These are phyloP conservation scores for Ectropis crepuscularia DNA, from an alignment of 2,888 invertebrate genomes.

Conservation along the genomic window DNA sequence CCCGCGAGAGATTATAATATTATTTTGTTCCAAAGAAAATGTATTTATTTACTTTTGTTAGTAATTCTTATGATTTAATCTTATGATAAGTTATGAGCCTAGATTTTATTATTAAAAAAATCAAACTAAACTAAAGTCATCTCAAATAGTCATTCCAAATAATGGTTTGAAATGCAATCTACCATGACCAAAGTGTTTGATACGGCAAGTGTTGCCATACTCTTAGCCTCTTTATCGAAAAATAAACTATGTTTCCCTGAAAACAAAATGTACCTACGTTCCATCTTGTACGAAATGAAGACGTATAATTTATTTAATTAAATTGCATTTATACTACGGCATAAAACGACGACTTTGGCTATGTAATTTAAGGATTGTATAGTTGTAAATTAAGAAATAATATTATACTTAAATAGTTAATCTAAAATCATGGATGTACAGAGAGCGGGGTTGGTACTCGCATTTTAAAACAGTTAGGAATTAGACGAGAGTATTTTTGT, in stretches of 20 bases:
- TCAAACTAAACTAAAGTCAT: not conserved
- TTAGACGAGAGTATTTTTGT: slow-evolving; percentile 24
- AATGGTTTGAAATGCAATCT: not conserved
- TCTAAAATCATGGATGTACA: slow-evolving; percentile 43
- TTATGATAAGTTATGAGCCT: not conserved
- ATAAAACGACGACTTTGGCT: slow-evolving; percentile 60
- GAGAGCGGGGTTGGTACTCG: slow-evolving; percentile 31
- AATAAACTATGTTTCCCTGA: not conserved
- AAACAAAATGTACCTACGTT: not conserved
- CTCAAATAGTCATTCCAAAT: not conserved
- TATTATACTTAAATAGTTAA: slow-evolving; percentile 25
- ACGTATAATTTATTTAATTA: not conserved
- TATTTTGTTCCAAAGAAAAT: slow-evolving; percentile 7
- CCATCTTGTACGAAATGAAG: slow-evolving; percentile 7
- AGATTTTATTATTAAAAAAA: not conserved
- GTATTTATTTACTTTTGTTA: not conserved
- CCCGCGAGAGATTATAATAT: slow-evolving; percentile 5
- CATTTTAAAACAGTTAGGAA: slow-evolving; percentile 24
- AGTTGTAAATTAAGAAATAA: slow-evolving; percentile 44
- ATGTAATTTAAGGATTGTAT: slow-evolving; percentile 57
- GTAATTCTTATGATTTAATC: not conserved
- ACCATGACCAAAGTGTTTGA: slow-evolving; percentile 2
- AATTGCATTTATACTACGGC: slow-evolving; percentile 10
- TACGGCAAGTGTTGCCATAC: not conserved
- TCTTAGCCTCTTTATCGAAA: not conserved